A percentile compares a stretch with the other conserved stretches of the same genome.
Evolutionary conservation across 2,113 vertebrate species (phyloP).

Genomic region (Calonectris borealis): DNA sequence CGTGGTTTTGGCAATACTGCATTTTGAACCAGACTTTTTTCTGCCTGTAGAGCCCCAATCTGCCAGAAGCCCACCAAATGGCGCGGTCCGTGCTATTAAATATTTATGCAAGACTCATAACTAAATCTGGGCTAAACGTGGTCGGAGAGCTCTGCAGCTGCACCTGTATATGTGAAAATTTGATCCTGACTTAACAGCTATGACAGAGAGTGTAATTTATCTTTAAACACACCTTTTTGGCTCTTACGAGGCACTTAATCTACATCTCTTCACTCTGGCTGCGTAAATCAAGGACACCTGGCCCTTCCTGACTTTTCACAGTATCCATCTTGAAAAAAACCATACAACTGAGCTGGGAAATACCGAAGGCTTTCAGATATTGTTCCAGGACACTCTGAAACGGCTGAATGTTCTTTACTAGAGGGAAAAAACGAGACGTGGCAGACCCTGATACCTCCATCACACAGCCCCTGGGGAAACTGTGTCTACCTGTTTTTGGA

Average conservation of each 20-base stretch:
- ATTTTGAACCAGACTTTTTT: not conserved
- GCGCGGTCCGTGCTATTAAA: not conserved
- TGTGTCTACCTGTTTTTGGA: not conserved
- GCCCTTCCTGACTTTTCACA: not conserved
- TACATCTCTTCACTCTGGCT: not conserved
- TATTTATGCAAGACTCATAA: not conserved
- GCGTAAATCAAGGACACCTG: not conserved
- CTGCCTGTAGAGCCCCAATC: not conserved
- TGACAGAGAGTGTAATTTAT: not conserved
- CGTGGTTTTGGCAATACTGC: rapidly evolving
- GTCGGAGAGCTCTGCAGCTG: not conserved
- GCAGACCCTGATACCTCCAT: not conserved
- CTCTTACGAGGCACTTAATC: not conserved
- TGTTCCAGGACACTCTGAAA: not conserved
- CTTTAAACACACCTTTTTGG: not conserved
- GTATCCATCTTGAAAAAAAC: not conserved
- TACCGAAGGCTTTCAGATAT: not conserved
- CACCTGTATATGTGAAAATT: not conserved
- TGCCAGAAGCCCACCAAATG: not conserved
- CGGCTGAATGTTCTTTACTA: not conserved
- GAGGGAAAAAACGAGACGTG: not conserved
- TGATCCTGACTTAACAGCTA: not conserved
- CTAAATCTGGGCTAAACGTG: not conserved
- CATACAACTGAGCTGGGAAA: not conserved
- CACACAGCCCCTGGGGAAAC: not conserved